phyloP scores from a whole-genome alignment of 1,140 invertebrate genomes.

The Panagrolaimus sp. region DNA sequence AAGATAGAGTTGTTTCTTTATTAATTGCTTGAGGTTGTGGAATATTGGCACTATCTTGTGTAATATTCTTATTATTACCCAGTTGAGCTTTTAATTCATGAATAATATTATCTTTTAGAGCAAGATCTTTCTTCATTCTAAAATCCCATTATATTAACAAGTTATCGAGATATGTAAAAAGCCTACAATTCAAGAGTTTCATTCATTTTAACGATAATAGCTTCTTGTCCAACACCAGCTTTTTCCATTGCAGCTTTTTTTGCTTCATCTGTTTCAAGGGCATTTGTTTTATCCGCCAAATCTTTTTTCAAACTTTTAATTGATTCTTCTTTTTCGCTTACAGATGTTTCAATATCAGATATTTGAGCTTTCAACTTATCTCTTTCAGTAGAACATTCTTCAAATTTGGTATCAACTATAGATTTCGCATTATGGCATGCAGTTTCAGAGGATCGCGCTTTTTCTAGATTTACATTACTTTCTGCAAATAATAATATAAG shows the following conservation, averaged over 20 bases:
- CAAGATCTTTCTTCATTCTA: slow-evolving; percentile 4
- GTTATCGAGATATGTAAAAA: not conserved
- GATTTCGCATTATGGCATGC: not conserved
- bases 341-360: not conserved
- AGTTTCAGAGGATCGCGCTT: not conserved
- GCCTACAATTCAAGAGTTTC: slow-evolving; percentile 19
- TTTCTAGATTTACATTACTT: slow-evolving; percentile 1
- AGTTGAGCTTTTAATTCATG: not conserved
- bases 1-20: not conserved
- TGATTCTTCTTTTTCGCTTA: slow-evolving; percentile 2
- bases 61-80: no score
- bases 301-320: not conserved
- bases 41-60: not conserved
- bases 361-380: slow-evolving; percentile 7
- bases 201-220: slow-evolving; percentile 20
- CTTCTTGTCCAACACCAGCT: slow-evolving; percentile 21
- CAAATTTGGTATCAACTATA: not conserved
- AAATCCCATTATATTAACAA: no score
- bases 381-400: slow-evolving; percentile 13
- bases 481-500: not conserved
- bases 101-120: slow-evolving; percentile 1
- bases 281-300: not conserved
- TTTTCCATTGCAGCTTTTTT: slow-evolving; percentile 18
- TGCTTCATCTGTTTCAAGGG: slow-evolving; percentile 9
- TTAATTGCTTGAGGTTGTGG: not conserved